Evolutionary conservation across 1,140 invertebrate species (phyloP).

Genomic region (Heliconius hermathena): DNA sequence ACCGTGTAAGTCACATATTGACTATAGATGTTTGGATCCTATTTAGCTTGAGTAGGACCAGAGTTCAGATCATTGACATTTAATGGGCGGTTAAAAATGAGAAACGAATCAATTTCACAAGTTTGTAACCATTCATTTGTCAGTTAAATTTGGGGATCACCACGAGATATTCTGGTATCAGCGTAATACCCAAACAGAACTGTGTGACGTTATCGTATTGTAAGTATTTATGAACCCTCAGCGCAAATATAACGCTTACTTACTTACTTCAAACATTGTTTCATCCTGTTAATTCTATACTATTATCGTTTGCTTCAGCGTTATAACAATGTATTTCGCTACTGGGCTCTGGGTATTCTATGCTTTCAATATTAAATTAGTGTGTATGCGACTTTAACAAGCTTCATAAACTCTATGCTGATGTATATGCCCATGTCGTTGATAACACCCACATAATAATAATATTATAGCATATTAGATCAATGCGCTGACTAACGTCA

Average conservation of each 20-base stretch:
- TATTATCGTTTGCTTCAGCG: conserved; percentile 79
- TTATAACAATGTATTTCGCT: conserved; percentile 79
- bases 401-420: conserved; percentile 80
- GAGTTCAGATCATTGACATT: conserved; percentile 62
- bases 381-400: conserved; percentile 79
- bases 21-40: conserved; percentile 55
- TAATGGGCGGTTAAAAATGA: conserved; percentile 52
- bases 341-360: conserved; percentile 80
- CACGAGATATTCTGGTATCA: conserved; percentile 57
- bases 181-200: conserved; percentile 55
- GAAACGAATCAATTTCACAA: conserved; percentile 39
- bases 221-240: conserved; percentile 72
- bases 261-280: conserved; percentile 76
- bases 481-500: conserved; percentile 76
- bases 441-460: conserved; percentile 66
- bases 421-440: conserved; percentile 76
- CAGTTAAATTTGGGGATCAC: conserved; percentile 61
- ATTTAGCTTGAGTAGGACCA: conserved; percentile 67
- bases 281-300: conserved; percentile 76
- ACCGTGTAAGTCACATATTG: conserved; percentile 40
- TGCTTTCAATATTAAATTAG: conserved; percentile 81
- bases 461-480: conserved; percentile 76
- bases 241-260: conserved; percentile 74
- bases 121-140: conserved; percentile 61
- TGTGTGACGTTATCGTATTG: conserved; percentile 71